Base-by-base conservation (phyloP, 2,113 vertebrate species). In the Sebastes schlegelii region DNA sequence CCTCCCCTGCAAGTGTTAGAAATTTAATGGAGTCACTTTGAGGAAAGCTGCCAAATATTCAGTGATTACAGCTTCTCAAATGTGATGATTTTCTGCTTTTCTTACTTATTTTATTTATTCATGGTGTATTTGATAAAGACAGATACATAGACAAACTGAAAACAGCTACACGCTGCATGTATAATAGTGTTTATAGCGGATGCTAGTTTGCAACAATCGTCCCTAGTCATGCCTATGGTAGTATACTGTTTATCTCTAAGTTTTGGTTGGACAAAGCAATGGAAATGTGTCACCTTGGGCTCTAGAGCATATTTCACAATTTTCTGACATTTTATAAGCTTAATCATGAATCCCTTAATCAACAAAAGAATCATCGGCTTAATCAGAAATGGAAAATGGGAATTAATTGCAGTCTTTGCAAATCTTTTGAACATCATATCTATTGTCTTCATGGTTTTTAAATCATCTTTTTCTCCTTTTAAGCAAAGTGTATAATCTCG, bases 401-500 rank as follows among this genome's bases (percentile, higher is more conserved):
- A 19, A 74, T 61, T 9, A 45, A 16, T 21, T 55, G 8, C 48
- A 55, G 14, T 14, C 13, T 45, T 54, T 45, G 0, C 9, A 26
- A 54, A 52, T 54, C 5, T 62, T 17, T 23, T 9, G 2, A 46
- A 14, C 14, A n/a, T 54, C 14, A 17, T 43, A 8, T 63, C 4
- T 51, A 12, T 46, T 46, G 45, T 48, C 19, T 55, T 54, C 16
- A 68, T 14, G 0, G 40, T 13, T 17, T 49, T 43, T 1, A 43
- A 70, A 65, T 65, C 21, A 17, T 63, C 40, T 16, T n/a, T 75
- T 51, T 9, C 34, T 65, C 57, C 9, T 23, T 57, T 49, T 61
- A 54, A 58, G 43, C 43, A 48, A 34, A 8, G 69, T 52, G 48
- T 43, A 11, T 73, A 10, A 51, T 79, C 54, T 64, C 49, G 72